Evolutionary conservation across 2,113 vertebrate species (phyloP), one percentile per base, ranked within the genome.

Genomic region (Hassar affinis): DNA sequence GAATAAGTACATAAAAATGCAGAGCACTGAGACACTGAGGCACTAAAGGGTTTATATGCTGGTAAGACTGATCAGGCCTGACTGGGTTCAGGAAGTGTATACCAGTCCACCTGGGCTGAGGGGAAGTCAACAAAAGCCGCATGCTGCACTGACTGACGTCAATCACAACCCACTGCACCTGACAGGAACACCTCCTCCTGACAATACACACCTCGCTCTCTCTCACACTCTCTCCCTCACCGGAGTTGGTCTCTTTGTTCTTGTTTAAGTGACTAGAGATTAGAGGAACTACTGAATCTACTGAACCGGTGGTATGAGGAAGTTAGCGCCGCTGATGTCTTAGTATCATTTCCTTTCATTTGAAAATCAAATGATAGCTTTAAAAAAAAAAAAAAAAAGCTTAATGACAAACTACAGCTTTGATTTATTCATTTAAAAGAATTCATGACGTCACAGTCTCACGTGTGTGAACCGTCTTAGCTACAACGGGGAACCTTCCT

Each of bases 41-140:
- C 47, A 72, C 42, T 47, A 25, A 1, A 12, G 22, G 22, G 49
- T 51, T 49, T 75, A 71, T 86, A 84, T 18, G 82, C 79, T 20
- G 68, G 51, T 18, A 9, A 71, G 33, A 77, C 12, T 35, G 72
- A 78, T 88, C 87, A 78, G 82, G 77, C 52, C 62, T 85, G 47
- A 81, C 75, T 52, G 42, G 84, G 82, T 91, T 88, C 69, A 93
- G 94, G 94, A 94, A 94, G 94, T 90, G 87, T 91, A 91, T 92
- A 85, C 91, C 83, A 82, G 90, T 90, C 93, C 94, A 94, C 93
- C 92, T 94, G 93, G 88, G 90, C 86, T 86, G 82, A 93, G 88
- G 93, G 94, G 94, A 95, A 95, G 93, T 94, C 91, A 94, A 94
- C 94, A 94, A 89, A 91, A 94, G 92, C 92, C 93, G 86, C 93